Evolutionary conservation across 2,888 invertebrate species (phyloP).

Genomic region (Zelleria hepariella): DNA sequence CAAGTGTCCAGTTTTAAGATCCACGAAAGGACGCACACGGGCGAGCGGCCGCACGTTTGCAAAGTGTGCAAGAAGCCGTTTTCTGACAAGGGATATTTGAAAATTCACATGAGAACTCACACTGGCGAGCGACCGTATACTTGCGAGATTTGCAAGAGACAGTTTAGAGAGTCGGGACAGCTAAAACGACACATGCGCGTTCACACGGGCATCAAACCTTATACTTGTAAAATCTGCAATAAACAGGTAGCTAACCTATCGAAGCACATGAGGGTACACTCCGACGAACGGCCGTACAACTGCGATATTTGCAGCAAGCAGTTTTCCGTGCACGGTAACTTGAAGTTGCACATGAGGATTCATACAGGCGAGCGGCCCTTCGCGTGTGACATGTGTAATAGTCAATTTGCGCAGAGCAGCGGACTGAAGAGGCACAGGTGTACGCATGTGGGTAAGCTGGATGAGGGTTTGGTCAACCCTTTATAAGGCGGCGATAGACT

Average conservation of each 20-base stretch:
- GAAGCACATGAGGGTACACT: slow-evolving; percentile 53
- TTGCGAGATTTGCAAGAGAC: slow-evolving; percentile 48
- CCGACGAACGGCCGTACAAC: slow-evolving; percentile 35
- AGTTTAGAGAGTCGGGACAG: slow-evolving; percentile 51
- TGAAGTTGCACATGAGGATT: slow-evolving; percentile 41
- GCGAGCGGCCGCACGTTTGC: slow-evolving; percentile 47
- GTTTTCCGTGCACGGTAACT: slow-evolving; percentile 37
- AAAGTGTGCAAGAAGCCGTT: slow-evolving; percentile 54
- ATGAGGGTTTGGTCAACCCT: not conserved
- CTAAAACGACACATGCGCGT: slow-evolving; percentile 50
- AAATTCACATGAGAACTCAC: slow-evolving; percentile 57
- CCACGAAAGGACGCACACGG: slow-evolving; percentile 53
- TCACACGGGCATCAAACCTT: slow-evolving; percentile 51
- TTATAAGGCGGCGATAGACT: not conserved
- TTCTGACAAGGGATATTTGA: slow-evolving; percentile 57
- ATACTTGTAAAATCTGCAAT: slow-evolving; percentile 55
- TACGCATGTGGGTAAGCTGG: slow-evolving; percentile 18
- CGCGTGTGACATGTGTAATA: slow-evolving; percentile 31
- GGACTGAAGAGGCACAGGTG: slow-evolving; percentile 39
- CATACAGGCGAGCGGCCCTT: slow-evolving; percentile 36
- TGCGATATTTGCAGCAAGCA: slow-evolving; percentile 43
- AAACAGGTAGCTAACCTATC: slow-evolving; percentile 57
- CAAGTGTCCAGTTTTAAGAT: slow-evolving; percentile 59
- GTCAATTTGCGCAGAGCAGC: slow-evolving; percentile 37
- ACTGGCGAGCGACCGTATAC: slow-evolving; percentile 50